Conservation (phyloP, 2,888 invertebrate genomes). For the Sarcophaga rosellei region DNA sequence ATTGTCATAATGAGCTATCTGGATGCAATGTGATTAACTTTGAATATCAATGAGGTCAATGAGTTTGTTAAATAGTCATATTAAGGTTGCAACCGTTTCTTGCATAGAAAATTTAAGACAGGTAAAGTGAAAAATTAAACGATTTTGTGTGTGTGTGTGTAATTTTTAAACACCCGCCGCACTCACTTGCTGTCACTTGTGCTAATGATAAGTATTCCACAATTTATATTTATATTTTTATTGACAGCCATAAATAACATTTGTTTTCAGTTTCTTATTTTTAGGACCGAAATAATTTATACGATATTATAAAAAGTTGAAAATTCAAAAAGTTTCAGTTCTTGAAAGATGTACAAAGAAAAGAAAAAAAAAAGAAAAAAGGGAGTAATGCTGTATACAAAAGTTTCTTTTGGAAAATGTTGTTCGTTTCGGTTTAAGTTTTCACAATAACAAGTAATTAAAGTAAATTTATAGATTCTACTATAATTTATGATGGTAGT, state of each 20-base stretch:
- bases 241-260: slow-evolving; percentile 51
- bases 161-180: not conserved
- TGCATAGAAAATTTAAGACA: slow-evolving; percentile 8
- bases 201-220: not conserved
- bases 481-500: slow-evolving; percentile 65
- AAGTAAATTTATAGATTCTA: slow-evolving; percentile 68
- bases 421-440: slow-evolving; percentile 31
- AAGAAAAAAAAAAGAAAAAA: not conserved
- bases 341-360: slow-evolving; percentile 3
- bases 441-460: slow-evolving; percentile 68
- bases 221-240: slow-evolving; percentile 28
- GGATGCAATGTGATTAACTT: slow-evolving; percentile 27
- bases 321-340: slow-evolving; percentile 41
- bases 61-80: slow-evolving; percentile 7
- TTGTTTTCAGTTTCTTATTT: slow-evolving; percentile 29
- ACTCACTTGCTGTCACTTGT: not conserved
- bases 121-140: not conserved
- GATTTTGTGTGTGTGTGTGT: not conserved
- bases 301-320: slow-evolving; percentile 45
- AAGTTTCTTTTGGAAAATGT: slow-evolving; percentile 20
- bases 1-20: not conserved
- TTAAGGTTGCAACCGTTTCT: slow-evolving; percentile 4
- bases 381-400: not conserved
- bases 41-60: slow-evolving; percentile 39
- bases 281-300: slow-evolving; percentile 40